Percentiles rank a stretch among this genome's conserved stretches.
These are phyloP conservation scores for Phacellophora camtschatica DNA, from an alignment of 30 jellyfish, hydroid and myxozoan species.

Conservation along the genomic window DNA sequence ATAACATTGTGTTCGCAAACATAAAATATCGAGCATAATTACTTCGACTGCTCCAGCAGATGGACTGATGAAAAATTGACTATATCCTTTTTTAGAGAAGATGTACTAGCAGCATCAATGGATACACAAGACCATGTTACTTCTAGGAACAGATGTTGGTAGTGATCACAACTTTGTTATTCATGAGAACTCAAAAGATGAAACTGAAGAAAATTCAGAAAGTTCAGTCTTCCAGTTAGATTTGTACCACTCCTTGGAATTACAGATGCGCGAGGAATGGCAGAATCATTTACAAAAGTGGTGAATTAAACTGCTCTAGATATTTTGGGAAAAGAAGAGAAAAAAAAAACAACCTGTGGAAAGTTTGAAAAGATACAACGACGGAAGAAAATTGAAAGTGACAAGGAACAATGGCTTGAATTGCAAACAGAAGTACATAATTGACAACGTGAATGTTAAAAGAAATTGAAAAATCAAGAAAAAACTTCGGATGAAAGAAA, in stretches of 20 bases:
- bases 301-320: constrained; percentile 47
- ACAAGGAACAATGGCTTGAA: constrained; percentile 13
- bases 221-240: constrained; percentile 8
- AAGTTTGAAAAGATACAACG: constrained; percentile 37
- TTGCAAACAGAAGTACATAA: constrained; percentile 10
- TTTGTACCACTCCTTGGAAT: constrained; percentile 39
- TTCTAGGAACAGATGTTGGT: constrained; percentile 46
- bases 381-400: constrained; percentile 21
- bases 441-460: not conserved
- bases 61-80: not conserved
- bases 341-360: constrained; percentile 38
- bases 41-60: constrained; percentile 40
- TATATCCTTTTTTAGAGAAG: constrained; percentile 33
- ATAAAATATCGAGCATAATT: constrained; percentile 3
- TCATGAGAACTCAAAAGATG: constrained; percentile 11
- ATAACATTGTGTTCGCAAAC: constrained; percentile 37
- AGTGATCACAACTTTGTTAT: constrained; percentile 28
- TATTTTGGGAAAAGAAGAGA: constrained; percentile 23
- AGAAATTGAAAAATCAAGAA: constrained; percentile 32
- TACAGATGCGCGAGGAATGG: constrained; percentile 11
- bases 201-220: constrained; percentile 9
- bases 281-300: constrained; percentile 35
- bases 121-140: constrained; percentile 10
- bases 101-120: constrained; percentile 9
- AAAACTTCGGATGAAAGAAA: not conserved